Evolutionary conservation across 2,113 vertebrate species (phyloP).

Genomic region (Macquaria ambigua): DNA sequence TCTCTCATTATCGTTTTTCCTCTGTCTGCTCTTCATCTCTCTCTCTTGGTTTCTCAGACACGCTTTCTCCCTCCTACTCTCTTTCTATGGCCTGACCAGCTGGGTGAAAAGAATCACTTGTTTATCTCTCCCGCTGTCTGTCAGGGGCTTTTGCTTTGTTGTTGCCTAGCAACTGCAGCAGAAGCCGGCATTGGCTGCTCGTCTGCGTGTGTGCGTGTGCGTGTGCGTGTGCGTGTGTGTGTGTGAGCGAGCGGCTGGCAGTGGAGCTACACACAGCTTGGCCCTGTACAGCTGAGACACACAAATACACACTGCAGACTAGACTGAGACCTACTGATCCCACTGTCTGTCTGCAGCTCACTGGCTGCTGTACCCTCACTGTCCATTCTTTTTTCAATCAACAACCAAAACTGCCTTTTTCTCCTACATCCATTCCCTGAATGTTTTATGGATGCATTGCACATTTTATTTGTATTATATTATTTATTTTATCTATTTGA

Average conservation of each 20-base stretch:
- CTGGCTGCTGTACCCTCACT: neutral
- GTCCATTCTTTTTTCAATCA: neutral
- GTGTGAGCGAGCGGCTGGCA: neutral
- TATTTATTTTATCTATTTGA: neutral
- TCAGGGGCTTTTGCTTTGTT: slow-evolving; percentile 68
- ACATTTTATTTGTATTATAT: neutral
- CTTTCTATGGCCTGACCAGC: slow-evolving; percentile 57
- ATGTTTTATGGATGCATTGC: neutral
- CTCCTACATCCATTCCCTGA: neutral
- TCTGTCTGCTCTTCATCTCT: neutral
- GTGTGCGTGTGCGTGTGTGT: slow-evolving; percentile 33
- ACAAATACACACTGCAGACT: slow-evolving; percentile 20
- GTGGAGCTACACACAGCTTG: slow-evolving; percentile 13
- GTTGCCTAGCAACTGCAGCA: slow-evolving; percentile 83
- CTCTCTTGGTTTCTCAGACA: slow-evolving; percentile 1
- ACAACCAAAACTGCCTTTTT: neutral
- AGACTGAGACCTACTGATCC: slow-evolving; percentile 6
- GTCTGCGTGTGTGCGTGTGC: neutral
- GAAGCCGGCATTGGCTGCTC: slow-evolving; percentile 48
- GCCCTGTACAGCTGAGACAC: neutral
- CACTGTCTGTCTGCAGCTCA: neutral
- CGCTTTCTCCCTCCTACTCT: slow-evolving; percentile 12
- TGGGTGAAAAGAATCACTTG: slow-evolving; percentile 71
- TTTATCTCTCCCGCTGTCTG: slow-evolving; percentile 65
- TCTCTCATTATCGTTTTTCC: neutral